Evolutionary conservation across 2,888 invertebrate species (phyloP).

Genomic region (Drosophila emarginata): DNA sequence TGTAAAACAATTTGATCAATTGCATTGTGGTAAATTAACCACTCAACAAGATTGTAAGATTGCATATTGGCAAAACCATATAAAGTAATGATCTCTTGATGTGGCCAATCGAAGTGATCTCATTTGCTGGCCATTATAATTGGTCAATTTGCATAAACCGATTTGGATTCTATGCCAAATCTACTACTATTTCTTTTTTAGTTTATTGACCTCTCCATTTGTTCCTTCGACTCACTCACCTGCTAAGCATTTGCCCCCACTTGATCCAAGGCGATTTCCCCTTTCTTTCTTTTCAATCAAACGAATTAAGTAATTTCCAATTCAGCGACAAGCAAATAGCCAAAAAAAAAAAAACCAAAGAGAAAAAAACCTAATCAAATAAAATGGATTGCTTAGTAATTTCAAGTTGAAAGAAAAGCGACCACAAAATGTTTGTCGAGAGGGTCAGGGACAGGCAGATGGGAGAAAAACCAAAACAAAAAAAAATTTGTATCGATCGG

Average conservation of each 20-base stretch:
- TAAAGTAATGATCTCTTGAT: background rate
- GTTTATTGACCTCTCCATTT: background rate
- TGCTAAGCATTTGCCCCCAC: constrained; percentile 30
- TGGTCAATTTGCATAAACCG: constrained; percentile 3
- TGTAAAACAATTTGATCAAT: background rate
- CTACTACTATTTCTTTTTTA: background rate
- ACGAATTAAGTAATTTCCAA: constrained; percentile 55
- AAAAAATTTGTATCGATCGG: constrained; percentile 45
- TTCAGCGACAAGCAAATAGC: constrained; percentile 33
- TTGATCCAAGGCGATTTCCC: constrained; percentile 32
- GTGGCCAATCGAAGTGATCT: background rate
- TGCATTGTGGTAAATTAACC: constrained; percentile 2
- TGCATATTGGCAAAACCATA: constrained; percentile 1
- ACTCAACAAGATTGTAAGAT: background rate
- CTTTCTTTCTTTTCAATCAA: constrained; percentile 36
- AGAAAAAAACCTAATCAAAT: constrained; percentile 31
- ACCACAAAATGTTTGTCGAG: constrained; percentile 34
- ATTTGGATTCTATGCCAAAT: constrained; percentile 20
- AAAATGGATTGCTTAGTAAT: constrained; percentile 38
- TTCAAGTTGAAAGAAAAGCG: constrained; percentile 38
- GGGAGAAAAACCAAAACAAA: constrained; percentile 16
- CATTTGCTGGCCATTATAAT: constrained; percentile 6
- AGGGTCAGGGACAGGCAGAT: constrained; percentile 44
- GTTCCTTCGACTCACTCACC: constrained; percentile 12
- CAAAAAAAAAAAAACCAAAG: constrained; percentile 15